Conservation (phyloP, 2,113 vertebrate species). For the Callocephalon fimbriatum region DNA sequence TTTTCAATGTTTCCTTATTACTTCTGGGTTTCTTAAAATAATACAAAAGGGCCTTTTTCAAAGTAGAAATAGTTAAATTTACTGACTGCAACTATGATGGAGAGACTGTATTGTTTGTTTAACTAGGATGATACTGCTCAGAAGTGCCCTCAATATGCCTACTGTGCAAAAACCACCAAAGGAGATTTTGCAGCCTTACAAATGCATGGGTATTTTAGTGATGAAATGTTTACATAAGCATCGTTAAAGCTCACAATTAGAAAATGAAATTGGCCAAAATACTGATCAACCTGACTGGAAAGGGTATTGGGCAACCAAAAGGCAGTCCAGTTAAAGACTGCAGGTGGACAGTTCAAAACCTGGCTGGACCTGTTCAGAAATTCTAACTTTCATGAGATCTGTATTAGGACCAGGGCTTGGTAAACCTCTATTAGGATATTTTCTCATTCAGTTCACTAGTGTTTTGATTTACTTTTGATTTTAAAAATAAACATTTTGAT, state of each 20-base stretch:
- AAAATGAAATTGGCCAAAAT: background rate
- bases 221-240: background rate
- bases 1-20: conserved; percentile 72
- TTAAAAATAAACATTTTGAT: background rate
- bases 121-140: conserved; percentile 46
- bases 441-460: background rate
- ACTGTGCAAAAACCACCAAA: conserved; percentile 34
- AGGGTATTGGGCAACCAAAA: background rate
- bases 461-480: background rate
- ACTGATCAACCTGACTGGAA: background rate
- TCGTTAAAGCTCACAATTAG: background rate
- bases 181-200: background rate
- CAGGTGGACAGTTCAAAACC: background rate
- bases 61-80: conserved; percentile 65
- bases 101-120: conserved; percentile 59
- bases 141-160: conserved; percentile 26
- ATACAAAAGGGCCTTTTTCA: conserved; percentile 56
- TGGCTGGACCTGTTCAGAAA: background rate
- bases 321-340: background rate
- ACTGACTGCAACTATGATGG: conserved; percentile 55
- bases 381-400: background rate
- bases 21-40: conserved; percentile 69
- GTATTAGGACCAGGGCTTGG: background rate
- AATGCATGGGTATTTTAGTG: background rate
- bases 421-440: background rate